A percentile compares a stretch with the other conserved stretches of the same genome.
Evolutionary conservation across 1,140 invertebrate genomes (phyloP).

Genomic region (Drosophila athabasca): DNA sequence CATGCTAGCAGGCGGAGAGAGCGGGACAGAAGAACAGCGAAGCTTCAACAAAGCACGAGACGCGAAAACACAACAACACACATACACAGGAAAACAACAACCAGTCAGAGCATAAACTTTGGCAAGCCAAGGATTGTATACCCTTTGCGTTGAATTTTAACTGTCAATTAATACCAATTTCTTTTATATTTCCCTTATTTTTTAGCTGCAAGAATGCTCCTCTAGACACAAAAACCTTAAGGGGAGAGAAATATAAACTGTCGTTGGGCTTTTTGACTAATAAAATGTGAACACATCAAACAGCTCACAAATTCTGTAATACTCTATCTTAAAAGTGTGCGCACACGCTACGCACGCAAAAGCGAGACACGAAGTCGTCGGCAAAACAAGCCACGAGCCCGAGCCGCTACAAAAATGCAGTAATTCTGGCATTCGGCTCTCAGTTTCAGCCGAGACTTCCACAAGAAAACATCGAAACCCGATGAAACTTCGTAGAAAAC

Average conservation of each 20-base stretch:
- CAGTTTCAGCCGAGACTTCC: conserved; percentile 62
- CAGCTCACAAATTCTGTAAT: no score
- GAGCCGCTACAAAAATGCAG: conserved; percentile 72
- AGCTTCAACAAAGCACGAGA: conserved; percentile 59
- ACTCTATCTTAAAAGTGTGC: neutral
- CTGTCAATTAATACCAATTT: no score
- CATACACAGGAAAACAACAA: conserved; percentile 3
- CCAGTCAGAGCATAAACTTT: conserved; percentile 15
- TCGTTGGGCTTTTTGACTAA: no score
- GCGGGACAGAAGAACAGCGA: conserved; percentile 16
- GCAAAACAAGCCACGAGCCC: conserved; percentile 51
- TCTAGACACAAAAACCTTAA: no score
- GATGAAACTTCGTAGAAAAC: conserved; percentile 24
- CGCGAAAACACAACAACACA: conserved; percentile 49
- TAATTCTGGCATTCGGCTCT: conserved; percentile 61
- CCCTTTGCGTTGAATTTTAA: no score
- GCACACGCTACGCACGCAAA: conserved; percentile 40
- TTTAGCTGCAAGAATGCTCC: no score
- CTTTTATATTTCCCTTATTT: no score
- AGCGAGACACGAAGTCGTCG: conserved; percentile 44
- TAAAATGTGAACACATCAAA: no score
- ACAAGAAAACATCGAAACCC: conserved; percentile 49
- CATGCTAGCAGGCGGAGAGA: neutral
- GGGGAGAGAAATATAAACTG: no score
- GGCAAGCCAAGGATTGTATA: neutral